Evolutionary conservation across 2,888 invertebrate species (phyloP), one percentile per base, ranked within the genome.

Genomic region (Epsilonema sp.): DNA sequence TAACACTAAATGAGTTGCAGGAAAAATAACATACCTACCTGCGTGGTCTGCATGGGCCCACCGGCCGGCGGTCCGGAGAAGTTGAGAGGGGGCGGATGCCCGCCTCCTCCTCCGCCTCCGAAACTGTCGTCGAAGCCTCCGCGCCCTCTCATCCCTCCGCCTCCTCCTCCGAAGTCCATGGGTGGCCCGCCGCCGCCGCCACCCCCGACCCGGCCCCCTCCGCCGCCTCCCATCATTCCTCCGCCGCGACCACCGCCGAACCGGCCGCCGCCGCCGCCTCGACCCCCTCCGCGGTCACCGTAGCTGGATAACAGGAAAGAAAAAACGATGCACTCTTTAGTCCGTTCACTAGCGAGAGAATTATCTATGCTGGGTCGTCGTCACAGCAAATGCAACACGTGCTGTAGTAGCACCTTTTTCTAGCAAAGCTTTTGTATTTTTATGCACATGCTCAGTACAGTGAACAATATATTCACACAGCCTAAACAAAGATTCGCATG

Each of bases 291-390:
- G 19, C 26, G 25, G 8, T 37, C 44, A 31, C 42, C 38, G 62
- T 58, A 44, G 61, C 62, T 45, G 21, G 22, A 39, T 5, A n/a
- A 39, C n/a, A 39, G 8, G 8, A 31, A 31, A 31, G 16, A 31
- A 13, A 31, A 31, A 31, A 31, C 16, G 16, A 8, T 31, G 31
- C 16, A 16, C 31, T 31, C 16, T 31, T 31, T 13, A 31, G 16
- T 31, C 31, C 31, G 31, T 31, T 8, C 16, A 31, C 11, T 31
- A 31, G 16, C 31, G 16, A 31, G 11, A 13, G 31, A 31, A 31
- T n/a, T n/a, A n/a, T n/a, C n/a, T n/a, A n/a, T n/a, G n/a, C n/a
- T n/a, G n/a, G n/a, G n/a, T n/a, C n/a, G n/a, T n/a, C n/a, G n/a
- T n/a, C n/a, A n/a, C n/a, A n/a, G n/a, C n/a, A n/a, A n/a, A n/a